These are phyloP conservation scores for Smutsia temminckii DNA, from an alignment of 2,797 vertebrate genomes.

Conservation along the genomic window DNA sequence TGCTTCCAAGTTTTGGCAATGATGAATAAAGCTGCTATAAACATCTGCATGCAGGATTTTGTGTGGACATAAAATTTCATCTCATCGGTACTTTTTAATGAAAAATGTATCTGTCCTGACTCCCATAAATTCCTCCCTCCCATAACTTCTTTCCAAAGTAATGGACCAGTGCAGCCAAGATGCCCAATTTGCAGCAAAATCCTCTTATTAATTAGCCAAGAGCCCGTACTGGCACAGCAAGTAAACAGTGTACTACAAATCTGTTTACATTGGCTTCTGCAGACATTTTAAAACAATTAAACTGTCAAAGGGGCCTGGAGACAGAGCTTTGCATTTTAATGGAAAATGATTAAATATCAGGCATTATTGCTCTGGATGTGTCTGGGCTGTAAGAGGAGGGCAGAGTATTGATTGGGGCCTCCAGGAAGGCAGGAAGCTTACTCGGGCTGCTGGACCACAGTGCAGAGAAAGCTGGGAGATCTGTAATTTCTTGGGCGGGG, in stretches of 20 bases:
- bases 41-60: background rate
- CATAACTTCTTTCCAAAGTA: background rate
- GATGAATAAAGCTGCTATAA: background rate
- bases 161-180: background rate
- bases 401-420: constrained; percentile 67
- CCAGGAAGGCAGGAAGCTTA: constrained; percentile 60
- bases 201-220: constrained; percentile 62
- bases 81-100: background rate
- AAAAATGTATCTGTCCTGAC: background rate
- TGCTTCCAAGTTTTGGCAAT: background rate
- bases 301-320: constrained; percentile 51
- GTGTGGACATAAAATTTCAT: background rate
- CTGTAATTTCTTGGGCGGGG: constrained; percentile 3
- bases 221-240: background rate
- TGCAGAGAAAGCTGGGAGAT: constrained; percentile 38
- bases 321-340: constrained; percentile 70
- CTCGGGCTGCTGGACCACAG: constrained; percentile 59
- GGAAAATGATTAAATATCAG: constrained; percentile 70
- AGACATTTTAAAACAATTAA: constrained; percentile 67
- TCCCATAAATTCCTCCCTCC: background rate
- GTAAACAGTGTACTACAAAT: constrained; percentile 53
- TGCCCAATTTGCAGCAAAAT: constrained; percentile 20
- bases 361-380: constrained; percentile 59
- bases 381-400: constrained; percentile 62
- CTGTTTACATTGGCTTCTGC: constrained; percentile 62